Percentiles rank a stretch among this genome's conserved stretches.
phyloP scores from a whole-genome alignment of 1,140 invertebrate genomes.

The Tetragnatha versicolor region DNA sequence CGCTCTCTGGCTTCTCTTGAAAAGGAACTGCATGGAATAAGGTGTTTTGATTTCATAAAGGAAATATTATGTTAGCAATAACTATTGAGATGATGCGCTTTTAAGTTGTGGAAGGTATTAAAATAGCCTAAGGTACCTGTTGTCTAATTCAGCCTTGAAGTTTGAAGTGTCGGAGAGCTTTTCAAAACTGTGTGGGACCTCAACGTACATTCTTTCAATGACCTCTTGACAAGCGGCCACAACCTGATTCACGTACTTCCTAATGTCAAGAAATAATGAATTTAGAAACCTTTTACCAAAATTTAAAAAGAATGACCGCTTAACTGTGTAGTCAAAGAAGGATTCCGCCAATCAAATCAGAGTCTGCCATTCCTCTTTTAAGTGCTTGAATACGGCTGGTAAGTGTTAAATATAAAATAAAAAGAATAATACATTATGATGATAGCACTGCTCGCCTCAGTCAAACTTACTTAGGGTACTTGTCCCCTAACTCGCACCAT shows the following conservation, averaged over 20 bases:
- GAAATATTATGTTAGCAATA: neutral
- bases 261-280: neutral
- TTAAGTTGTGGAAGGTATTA: neutral
- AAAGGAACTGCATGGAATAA: too few relatives aligned
- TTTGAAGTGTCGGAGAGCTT: constrained; percentile 53
- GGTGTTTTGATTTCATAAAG: neutral
- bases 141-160: constrained; percentile 36
- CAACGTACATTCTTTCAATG: constrained; percentile 58
- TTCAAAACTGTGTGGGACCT: constrained; percentile 59
- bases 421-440: neutral
- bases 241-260: constrained; percentile 55
- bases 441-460: too few relatives aligned
- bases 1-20: constrained; percentile 1
- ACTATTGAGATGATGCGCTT: too few relatives aligned
- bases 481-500: constrained; percentile 57
- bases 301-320: too few relatives aligned
- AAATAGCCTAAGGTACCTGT: constrained; percentile 14
- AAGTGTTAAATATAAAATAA: neutral
- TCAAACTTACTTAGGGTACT: constrained; percentile 58
- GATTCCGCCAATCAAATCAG: too few relatives aligned
- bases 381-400: too few relatives aligned
- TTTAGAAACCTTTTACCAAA: too few relatives aligned
- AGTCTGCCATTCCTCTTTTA: too few relatives aligned
- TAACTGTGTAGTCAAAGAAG: too few relatives aligned
- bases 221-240: constrained; percentile 52